Percentiles rank a stretch among this genome's conserved stretches.
Conservation (phyloP, 1,140 invertebrate genomes). For the Scaptomyza hsui region DNA sequence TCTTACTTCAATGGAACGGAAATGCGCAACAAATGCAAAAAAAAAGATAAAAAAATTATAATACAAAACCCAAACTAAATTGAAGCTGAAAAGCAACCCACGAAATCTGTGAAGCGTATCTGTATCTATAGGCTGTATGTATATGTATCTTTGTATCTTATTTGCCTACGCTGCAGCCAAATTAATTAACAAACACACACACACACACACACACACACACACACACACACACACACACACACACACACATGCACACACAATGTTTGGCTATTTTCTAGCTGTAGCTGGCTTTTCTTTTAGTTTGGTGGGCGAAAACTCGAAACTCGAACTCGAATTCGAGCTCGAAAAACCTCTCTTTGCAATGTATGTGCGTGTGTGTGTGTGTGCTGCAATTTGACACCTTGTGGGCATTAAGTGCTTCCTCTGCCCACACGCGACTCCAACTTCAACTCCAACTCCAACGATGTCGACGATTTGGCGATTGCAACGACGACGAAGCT, state of each 20-base stretch:
- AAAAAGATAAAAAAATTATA: conserved; percentile 8
- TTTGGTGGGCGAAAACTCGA: conserved; percentile 63
- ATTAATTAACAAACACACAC: conserved; percentile 66
- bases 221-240: conserved; percentile 8
- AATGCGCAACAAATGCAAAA: conserved; percentile 36
- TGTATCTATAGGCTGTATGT: conserved; percentile 18
- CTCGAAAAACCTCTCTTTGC: conserved; percentile 35
- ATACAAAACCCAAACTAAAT: conserved; percentile 9
- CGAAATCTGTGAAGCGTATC: conserved; percentile 44
- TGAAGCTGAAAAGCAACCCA: conserved; percentile 25
- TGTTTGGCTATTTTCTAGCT: conserved; percentile 36
- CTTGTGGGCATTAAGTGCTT: conserved; percentile 84
- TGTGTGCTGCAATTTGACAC: conserved; percentile 82
- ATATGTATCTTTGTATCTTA: conserved; percentile 50
- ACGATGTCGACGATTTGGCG: conserved; percentile 28
- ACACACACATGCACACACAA: background rate
- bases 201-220: background rate
- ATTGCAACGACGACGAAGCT: conserved; percentile 24
- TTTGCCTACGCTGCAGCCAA: conserved; percentile 73
- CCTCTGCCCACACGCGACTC: conserved; percentile 74
- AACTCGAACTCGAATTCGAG: conserved; percentile 19
- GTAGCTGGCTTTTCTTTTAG: conserved; percentile 40
- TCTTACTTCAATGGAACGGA: conserved; percentile 24
- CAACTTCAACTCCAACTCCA: conserved; percentile 11
- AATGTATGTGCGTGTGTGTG: too few relatives aligned